phyloP scores from a whole-genome alignment of 2,113 vertebrate species.

The Bujurquina vittata region DNA sequence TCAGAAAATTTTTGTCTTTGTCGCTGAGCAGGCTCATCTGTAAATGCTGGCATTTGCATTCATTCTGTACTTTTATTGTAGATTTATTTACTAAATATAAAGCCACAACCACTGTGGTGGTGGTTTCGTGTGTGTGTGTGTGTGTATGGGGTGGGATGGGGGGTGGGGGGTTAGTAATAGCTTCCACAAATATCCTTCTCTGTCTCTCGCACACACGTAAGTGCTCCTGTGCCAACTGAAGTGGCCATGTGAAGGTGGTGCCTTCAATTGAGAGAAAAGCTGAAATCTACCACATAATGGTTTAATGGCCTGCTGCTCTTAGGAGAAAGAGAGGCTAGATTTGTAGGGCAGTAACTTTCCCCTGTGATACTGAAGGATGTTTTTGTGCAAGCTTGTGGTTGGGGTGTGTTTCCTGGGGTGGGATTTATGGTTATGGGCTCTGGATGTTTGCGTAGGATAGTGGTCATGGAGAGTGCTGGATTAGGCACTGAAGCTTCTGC shows the following conservation, averaged over 20 bases:
- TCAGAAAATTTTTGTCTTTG: background rate
- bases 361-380: slow-evolving; percentile 72
- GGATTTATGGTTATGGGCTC: slow-evolving; percentile 70
- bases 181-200: slow-evolving; percentile 15
- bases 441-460: slow-evolving; percentile 70
- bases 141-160: no score
- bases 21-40: background rate
- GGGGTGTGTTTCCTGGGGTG: slow-evolving; percentile 67
- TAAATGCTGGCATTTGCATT: background rate
- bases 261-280: slow-evolving; percentile 49
- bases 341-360: slow-evolving; percentile 76
- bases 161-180: background rate
- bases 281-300: slow-evolving; percentile 58
- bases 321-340: slow-evolving; percentile 67
- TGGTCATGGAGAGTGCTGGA: slow-evolving; percentile 64
- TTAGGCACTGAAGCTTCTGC: slow-evolving; percentile 38
- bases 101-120: background rate
- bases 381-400: slow-evolving; percentile 73
- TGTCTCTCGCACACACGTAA: slow-evolving; percentile 20
- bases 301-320: slow-evolving; percentile 71
- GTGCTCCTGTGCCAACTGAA: slow-evolving; percentile 50
- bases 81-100: slow-evolving; percentile 7
- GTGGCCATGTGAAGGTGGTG: slow-evolving; percentile 68
- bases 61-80: background rate
- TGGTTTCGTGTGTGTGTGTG: no score